These are phyloP conservation scores for Brachycybe producta DNA, from an alignment of 2,888 invertebrate genomes.

Conservation along the genomic window DNA sequence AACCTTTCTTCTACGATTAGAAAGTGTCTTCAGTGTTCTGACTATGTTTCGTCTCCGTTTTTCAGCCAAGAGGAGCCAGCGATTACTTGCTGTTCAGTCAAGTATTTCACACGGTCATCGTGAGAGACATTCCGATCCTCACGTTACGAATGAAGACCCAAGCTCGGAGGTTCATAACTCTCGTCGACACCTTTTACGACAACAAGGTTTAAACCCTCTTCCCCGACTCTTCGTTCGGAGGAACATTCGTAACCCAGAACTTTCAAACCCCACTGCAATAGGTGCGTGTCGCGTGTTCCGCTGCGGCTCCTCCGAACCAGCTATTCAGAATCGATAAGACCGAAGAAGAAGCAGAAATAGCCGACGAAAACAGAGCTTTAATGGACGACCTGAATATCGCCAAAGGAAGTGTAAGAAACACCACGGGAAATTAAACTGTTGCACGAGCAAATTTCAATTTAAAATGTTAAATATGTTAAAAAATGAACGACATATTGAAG, in stretches of 20 bases:
- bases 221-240: slow-evolving; percentile 1
- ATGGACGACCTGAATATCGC: slow-evolving; percentile 90
- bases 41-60: slow-evolving; percentile 22
- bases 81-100: slow-evolving; percentile 88
- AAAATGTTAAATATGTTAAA: too few species aligned
- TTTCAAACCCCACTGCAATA: slow-evolving; percentile 31
- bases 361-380: slow-evolving; percentile 67
- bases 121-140: slow-evolving; percentile 75
- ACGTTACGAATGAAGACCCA: slow-evolving; percentile 67
- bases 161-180: slow-evolving; percentile 83
- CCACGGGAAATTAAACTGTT: too few species aligned
- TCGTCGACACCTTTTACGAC: slow-evolving; percentile 95
- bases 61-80: slow-evolving; percentile 76
- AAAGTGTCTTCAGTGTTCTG: slow-evolving; percentile 7
- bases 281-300: slow-evolving; percentile 67
- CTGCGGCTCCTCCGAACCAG: slow-evolving; percentile 59
- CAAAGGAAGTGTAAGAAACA: slow-evolving; percentile 31
- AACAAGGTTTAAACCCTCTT: slow-evolving; percentile 49
- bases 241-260: slow-evolving; percentile 13
- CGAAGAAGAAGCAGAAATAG: slow-evolving; percentile 35
- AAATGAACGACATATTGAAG: too few species aligned
- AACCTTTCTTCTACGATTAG: background rate
- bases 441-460: background rate
- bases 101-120: slow-evolving; percentile 87
- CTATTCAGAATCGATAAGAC: slow-evolving; percentile 49